Conservation (phyloP, 1,140 invertebrate genomes). For the Thaumetopoea pityocampa region DNA sequence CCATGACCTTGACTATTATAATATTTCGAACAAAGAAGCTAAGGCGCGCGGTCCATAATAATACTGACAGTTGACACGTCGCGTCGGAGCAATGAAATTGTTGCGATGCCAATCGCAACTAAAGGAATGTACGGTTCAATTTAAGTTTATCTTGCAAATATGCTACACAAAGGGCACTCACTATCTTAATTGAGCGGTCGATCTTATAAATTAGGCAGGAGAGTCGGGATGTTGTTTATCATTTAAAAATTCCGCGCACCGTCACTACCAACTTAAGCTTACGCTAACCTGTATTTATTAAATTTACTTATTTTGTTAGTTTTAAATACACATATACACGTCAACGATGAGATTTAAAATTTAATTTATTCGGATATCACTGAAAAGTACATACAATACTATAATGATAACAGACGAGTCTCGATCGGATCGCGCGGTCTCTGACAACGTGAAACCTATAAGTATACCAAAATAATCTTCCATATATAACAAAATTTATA, state of each 20-base stretch:
- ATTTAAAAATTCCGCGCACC: conserved; percentile 48
- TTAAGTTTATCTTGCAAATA: background rate
- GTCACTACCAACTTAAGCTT: conserved; percentile 47
- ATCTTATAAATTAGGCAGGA: too few relatives aligned
- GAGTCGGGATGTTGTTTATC: too few relatives aligned
- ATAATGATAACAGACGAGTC: conserved; percentile 56
- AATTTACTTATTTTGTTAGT: conserved; percentile 47
- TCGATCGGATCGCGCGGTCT: conserved; percentile 40
- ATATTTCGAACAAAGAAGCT: too few relatives aligned
- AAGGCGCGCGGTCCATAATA: conserved; percentile 45
- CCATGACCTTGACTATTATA: too few relatives aligned
- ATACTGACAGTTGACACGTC: conserved; percentile 36
- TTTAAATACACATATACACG: conserved; percentile 70
- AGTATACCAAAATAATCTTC: conserved; percentile 7
- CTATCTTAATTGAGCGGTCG: too few relatives aligned
- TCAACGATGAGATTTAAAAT: conserved; percentile 58
- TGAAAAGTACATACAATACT: conserved; percentile 53
- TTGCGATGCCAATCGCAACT: background rate
- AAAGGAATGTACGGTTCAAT: background rate
- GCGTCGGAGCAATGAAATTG: conserved; percentile 6
- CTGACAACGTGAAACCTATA: conserved; percentile 1
- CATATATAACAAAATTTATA: conserved; percentile 10
- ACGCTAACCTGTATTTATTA: conserved; percentile 50
- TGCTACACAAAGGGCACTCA: too few relatives aligned
- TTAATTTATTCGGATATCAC: conserved; percentile 50